These are phyloP conservation scores for Cryptocheilus praepositus DNA, from an alignment of 2,888 invertebrate genomes.

Conservation along the genomic window DNA sequence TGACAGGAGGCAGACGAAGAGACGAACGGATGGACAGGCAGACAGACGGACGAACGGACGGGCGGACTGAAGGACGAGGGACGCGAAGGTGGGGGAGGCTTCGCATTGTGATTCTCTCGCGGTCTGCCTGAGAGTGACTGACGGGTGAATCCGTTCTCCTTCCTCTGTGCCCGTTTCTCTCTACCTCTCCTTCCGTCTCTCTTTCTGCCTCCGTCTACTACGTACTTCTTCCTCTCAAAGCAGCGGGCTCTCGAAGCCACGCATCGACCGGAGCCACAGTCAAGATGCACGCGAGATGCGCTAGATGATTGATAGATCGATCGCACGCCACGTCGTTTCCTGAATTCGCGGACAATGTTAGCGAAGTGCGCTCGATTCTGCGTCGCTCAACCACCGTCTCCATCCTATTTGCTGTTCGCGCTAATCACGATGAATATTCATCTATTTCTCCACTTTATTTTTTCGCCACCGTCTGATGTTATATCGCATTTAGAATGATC, in stretches of 20 bases:
- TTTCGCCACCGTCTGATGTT: too few species aligned
- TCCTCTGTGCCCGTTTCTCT: slow-evolving; percentile 48
- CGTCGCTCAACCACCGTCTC: background rate
- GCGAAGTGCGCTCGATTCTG: background rate
- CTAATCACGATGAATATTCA: background rate
- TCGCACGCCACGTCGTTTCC: background rate
- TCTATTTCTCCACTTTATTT: too few species aligned
- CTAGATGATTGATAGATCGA: background rate
- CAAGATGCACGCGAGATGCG: slow-evolving; percentile 4
- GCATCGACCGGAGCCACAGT: background rate
- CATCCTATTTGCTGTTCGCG: background rate
- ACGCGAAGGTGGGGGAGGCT: slow-evolving; percentile 52
- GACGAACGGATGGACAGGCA: slow-evolving; percentile 68
- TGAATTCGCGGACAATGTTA: slow-evolving; percentile 27
- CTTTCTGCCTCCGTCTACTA: slow-evolving; percentile 32
- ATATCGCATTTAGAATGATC: too few species aligned
- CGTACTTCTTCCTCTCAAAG: slow-evolving; percentile 34
- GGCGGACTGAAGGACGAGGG: slow-evolving; percentile 52
- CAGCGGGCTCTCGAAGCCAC: slow-evolving; percentile 40
- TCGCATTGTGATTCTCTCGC: slow-evolving; percentile 71
- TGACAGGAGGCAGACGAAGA: slow-evolving; percentile 70
- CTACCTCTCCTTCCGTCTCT: slow-evolving; percentile 31
- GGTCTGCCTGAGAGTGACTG: slow-evolving; percentile 72
- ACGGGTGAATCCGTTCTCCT: slow-evolving; percentile 72
- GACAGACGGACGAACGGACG: slow-evolving; percentile 65